Percentiles rank a stretch among this genome's conserved stretches.
Conservation (phyloP, 2,888 invertebrate species). For the Agapetus fuscipes region DNA sequence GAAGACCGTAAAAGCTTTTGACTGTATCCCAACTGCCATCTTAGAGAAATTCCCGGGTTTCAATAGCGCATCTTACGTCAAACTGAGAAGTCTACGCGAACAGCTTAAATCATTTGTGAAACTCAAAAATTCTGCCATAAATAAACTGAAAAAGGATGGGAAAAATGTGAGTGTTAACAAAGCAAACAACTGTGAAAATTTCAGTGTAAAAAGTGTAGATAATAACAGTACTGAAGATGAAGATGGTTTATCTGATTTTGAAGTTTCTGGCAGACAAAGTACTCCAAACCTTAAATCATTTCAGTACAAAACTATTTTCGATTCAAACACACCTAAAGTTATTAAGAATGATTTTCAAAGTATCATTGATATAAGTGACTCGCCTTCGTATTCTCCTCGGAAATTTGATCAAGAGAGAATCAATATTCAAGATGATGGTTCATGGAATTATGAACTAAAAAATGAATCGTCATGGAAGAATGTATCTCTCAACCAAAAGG, state of each 20-base stretch:
- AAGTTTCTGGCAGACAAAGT: slow-evolving; percentile 5
- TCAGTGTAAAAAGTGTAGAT: neutral
- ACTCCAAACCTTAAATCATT: slow-evolving; percentile 3
- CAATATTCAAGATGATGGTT: too few relatives aligned
- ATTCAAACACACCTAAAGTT: neutral
- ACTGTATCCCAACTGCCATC: slow-evolving; percentile 52
- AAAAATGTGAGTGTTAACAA: too few relatives aligned
- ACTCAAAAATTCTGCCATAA: slow-evolving; percentile 25
- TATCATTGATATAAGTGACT: too few relatives aligned
- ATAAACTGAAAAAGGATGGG: slow-evolving; percentile 1
- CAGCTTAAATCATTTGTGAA: slow-evolving; percentile 49
- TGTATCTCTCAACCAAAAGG: too few relatives aligned
- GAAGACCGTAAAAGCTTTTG: slow-evolving; percentile 51
- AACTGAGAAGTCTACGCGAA: slow-evolving; percentile 46
- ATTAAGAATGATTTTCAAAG: neutral
- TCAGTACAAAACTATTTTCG: neutral
- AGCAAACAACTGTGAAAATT: neutral
- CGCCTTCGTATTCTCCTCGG: too few relatives aligned
- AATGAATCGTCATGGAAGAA: too few relatives aligned
- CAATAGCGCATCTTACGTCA: slow-evolving; percentile 43
- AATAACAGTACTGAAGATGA: slow-evolving; percentile 4
- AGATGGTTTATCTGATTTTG: slow-evolving; percentile 16
- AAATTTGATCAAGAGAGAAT: too few relatives aligned
- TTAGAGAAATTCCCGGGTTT: slow-evolving; percentile 53
- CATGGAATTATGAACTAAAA: too few relatives aligned